Evolutionary conservation across 2,113 vertebrate species (phyloP), one percentile per base, ranked within the genome.

Genomic region (Elachura formosa): DNA sequence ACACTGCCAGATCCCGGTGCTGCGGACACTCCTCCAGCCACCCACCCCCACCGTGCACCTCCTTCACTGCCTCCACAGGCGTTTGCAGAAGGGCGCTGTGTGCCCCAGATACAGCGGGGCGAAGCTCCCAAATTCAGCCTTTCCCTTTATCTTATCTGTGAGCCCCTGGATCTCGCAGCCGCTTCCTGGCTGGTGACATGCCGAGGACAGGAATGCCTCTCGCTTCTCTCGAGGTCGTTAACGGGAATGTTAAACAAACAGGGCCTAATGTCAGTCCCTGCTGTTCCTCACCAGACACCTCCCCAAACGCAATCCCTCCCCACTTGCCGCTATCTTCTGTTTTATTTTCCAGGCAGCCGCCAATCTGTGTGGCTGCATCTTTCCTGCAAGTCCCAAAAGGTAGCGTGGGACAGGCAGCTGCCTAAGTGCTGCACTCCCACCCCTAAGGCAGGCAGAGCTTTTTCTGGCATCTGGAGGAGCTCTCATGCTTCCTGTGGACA

Each of bases 281-380:
- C 90, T 94, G 93, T 90, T 93, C 95, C 87, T 96, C 94, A 95
- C 74, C 84, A 91, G 91, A 96, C 95, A 86, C 95, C 92, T 97
- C 91, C 93, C 84, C 75, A 48, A 87, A 90, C 71, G 43, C 5
- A 3, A 40, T 94, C 78, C 83, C 88, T 89, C 76, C 84, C 93
- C 45, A 11, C 93, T 94, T 52, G 87, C 79, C 52, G 61, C 92
- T 96, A 90, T 96, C 96, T 91, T n/a, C 59, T 89, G 92, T 89
- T 95, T 94, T 89, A 64, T 84, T 94, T 89, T 93, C 69, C 85
- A 93, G 78, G 87, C 95, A 72, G 87, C 56, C 2, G 6, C 83
- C 28, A 3, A 69, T 90, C 75, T 74, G 63, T 0, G 2, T 61
- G 93, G 46, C 62, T n/a, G 68, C 20, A 0, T 36, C 19, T 19